These are phyloP conservation scores for Frankliniella intonsa DNA, from an alignment of 2,888 invertebrate species.

Conservation along the genomic window DNA sequence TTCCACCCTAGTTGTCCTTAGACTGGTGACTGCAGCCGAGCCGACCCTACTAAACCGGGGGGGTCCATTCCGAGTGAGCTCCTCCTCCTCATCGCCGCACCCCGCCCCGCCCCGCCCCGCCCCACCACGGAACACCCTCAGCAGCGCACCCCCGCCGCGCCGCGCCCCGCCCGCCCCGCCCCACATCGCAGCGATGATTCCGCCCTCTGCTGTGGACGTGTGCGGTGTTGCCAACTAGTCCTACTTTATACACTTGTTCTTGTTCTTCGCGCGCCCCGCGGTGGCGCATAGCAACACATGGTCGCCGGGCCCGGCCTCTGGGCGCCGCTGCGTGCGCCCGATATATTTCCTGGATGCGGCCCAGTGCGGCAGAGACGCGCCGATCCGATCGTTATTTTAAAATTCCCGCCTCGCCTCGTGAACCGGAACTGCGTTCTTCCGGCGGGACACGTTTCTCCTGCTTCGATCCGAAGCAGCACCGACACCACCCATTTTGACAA, in stretches of 20 bases:
- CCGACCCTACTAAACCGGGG: neutral
- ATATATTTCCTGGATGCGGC: neutral
- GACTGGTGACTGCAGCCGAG: constrained; percentile 17
- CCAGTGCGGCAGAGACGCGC: neutral
- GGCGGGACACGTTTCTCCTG: neutral
- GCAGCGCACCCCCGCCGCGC: neutral
- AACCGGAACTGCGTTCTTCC: neutral
- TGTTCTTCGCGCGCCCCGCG: neutral
- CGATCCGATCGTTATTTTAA: neutral
- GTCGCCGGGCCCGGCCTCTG: neutral
- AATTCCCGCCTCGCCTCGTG: neutral
- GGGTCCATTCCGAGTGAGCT: neutral
- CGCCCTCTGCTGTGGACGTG: neutral
- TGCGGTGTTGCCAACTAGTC: neutral
- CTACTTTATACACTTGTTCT: neutral
- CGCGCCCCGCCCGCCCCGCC: neutral
- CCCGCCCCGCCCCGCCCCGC: neutral
- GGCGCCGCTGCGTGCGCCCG: neutral
- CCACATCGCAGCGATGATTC: neutral
- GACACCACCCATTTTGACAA: neutral
- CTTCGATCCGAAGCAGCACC: no score
- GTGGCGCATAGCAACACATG: constrained; percentile 1
- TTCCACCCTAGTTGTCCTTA: constrained; percentile 22
- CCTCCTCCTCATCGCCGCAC: neutral
- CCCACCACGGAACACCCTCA: neutral